These are phyloP conservation scores for Acipenser ruthenus DNA, from an alignment of 2,797 vertebrate genomes.

Conservation along the genomic window DNA sequence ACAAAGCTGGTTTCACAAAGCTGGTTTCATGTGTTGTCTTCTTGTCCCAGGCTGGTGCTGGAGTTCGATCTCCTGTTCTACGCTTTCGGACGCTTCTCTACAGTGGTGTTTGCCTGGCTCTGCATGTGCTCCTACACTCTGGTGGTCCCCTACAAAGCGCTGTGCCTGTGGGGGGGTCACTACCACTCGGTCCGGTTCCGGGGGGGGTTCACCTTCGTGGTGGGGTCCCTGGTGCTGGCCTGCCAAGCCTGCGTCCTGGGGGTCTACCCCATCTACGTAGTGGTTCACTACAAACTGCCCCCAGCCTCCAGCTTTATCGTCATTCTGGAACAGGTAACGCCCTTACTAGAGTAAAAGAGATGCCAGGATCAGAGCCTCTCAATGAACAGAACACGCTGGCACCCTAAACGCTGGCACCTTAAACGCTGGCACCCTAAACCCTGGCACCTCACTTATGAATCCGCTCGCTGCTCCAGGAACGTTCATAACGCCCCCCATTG, in stretches of 20 bases:
- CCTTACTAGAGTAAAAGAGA: no score
- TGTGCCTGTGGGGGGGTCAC: conserved; percentile 55
- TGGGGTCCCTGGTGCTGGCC: conserved; percentile 37
- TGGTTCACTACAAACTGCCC: conserved; percentile 58
- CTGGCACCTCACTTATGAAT: no score
- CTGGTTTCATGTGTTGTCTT: neutral
- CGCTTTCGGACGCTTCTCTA: conserved; percentile 63
- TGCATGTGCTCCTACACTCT: conserved; percentile 73
- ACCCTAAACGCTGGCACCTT: no score
- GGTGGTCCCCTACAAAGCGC: conserved; percentile 58
- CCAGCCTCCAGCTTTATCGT: conserved; percentile 74
- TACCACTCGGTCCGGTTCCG: conserved; percentile 44
- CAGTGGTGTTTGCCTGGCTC: conserved; percentile 63
- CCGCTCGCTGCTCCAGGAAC: no score
- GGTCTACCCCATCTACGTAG: conserved; percentile 58
- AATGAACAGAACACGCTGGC: no score
- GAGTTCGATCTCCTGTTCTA: conserved; percentile 75
- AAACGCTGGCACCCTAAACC: no score
- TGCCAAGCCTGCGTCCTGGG: conserved; percentile 53
- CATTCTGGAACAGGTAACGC: conserved; percentile 70
- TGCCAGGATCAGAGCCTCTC: no score
- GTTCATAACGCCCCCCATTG: no score
- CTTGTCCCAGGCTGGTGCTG: conserved; percentile 59
- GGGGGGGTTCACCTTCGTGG: conserved; percentile 32
- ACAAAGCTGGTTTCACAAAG: no score